Percentiles rank a stretch among this genome's conserved stretches.
phyloP scores from a whole-genome alignment of 1,140 invertebrate genomes.

The Procambarus virginalis region DNA sequence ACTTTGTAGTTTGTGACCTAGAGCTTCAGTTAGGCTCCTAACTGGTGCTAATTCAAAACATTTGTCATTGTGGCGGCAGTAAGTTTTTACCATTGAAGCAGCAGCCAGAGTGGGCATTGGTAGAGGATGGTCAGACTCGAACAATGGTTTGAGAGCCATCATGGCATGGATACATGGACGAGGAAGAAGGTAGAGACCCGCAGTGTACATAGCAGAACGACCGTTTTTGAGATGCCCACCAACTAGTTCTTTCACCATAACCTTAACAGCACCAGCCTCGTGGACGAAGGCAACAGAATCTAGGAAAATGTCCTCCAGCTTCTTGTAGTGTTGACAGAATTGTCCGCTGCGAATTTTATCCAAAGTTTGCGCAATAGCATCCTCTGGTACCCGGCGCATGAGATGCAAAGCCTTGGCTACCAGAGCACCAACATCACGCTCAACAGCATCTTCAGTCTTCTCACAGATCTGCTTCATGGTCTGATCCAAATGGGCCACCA shows the following conservation, averaged over 20 bases:
- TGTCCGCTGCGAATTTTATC: conserved; percentile 18
- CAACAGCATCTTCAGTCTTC: conserved; percentile 18
- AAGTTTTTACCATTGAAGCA: conserved; percentile 34
- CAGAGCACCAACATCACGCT: conserved; percentile 20
- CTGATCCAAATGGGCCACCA: conserved; percentile 38
- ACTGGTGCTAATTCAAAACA: conserved; percentile 32
- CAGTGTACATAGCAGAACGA: conserved; percentile 31
- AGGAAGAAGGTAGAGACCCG: conserved; percentile 29
- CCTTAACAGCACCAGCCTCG: conserved; percentile 18
- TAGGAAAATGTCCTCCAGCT: conserved; percentile 36
- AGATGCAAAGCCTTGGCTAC: conserved; percentile 33
- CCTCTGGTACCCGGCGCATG: conserved; percentile 24
- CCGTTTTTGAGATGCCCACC: not conserved
- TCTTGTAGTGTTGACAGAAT: conserved; percentile 21
- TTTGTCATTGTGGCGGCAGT: conserved; percentile 30
- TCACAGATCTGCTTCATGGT: conserved; percentile 21
- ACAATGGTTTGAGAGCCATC: conserved; percentile 40
- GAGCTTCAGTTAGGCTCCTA: not conserved
- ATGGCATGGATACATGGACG: conserved; percentile 31
- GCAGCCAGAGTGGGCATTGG: conserved; percentile 9
- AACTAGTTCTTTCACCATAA: conserved; percentile 47
- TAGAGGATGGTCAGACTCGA: not conserved
- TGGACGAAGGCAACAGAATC: conserved; percentile 46
- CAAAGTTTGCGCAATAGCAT: conserved; percentile 18
- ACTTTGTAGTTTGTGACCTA: not conserved